A percentile compares a stretch with the other conserved stretches of the same genome.
Evolutionary conservation across 2,113 vertebrate genomes (phyloP).

Genomic region (Synchiropus splendidus): DNA sequence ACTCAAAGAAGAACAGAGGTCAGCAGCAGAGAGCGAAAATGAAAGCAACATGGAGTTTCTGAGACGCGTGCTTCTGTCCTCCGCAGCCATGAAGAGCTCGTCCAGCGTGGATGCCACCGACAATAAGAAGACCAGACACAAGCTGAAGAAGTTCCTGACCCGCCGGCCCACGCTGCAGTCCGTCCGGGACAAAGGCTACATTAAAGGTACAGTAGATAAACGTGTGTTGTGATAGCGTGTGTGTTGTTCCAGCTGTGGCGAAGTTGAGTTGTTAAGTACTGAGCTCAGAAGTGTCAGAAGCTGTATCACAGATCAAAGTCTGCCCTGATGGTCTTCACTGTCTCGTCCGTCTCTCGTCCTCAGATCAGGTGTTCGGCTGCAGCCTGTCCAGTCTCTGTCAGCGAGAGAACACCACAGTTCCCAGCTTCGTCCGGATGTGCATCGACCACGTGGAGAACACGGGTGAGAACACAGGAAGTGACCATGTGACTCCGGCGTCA

Average conservation of each 20-base stretch:
- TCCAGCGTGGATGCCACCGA: slow-evolving; percentile 78
- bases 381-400: slow-evolving; percentile 84
- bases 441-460: slow-evolving; percentile 88
- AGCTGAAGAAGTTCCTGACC: slow-evolving; percentile 92
- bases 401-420: slow-evolving; percentile 80
- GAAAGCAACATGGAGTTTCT: background rate
- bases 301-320: too few species aligned
- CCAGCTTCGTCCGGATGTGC: slow-evolving; percentile 83
- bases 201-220: slow-evolving; percentile 74
- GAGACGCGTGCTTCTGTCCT: slow-evolving; percentile 4
- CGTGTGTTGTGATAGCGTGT: too few species aligned
- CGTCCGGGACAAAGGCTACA: slow-evolving; percentile 93
- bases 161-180: slow-evolving; percentile 88
- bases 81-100: slow-evolving; percentile 73
- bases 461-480: slow-evolving; percentile 63
- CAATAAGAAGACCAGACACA: slow-evolving; percentile 88
- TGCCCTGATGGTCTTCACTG: background rate
- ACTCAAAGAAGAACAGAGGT: slow-evolving; percentile 79
- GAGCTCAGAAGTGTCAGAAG: too few species aligned
- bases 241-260: background rate
- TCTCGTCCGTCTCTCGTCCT: background rate
- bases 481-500: too few species aligned
- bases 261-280: background rate
- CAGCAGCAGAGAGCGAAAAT: too few species aligned
- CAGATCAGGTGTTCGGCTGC: slow-evolving; percentile 95